Conservation (phyloP, 2,797 vertebrate species). For the Xenops minutus region DNA sequence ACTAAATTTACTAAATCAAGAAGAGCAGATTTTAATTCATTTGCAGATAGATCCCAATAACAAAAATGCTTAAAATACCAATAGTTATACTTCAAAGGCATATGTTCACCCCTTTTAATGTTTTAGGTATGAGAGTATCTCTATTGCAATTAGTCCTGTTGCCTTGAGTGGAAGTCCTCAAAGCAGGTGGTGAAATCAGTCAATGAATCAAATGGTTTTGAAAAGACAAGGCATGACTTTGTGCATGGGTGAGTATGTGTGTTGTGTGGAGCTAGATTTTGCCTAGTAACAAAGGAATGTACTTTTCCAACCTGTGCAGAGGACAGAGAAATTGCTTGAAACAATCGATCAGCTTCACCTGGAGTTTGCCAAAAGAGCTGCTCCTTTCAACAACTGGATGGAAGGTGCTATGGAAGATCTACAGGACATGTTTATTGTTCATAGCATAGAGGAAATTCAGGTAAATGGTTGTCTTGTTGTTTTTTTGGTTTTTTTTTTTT, state of each 20-base stretch:
- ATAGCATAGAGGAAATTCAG: constrained; percentile 93
- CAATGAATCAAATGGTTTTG: background rate
- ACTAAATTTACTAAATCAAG: background rate
- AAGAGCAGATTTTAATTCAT: background rate
- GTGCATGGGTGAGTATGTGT: background rate
- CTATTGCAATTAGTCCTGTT: background rate
- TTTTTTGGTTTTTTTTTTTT: rapidly evolving
- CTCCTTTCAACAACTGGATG: constrained; percentile 99
- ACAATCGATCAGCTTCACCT: constrained; percentile 96
- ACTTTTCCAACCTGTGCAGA: constrained; percentile 73
- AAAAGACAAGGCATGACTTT: background rate
- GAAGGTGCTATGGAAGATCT: constrained; percentile 98
- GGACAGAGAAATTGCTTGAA: constrained; percentile 93
- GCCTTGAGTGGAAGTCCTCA: background rate
- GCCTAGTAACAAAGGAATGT: background rate
- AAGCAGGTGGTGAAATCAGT: background rate
- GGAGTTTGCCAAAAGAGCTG: constrained; percentile 94
- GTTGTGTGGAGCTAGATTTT: background rate
- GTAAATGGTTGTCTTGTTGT: constrained; percentile 55
- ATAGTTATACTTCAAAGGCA: background rate
- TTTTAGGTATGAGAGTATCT: background rate
- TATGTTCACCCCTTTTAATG: background rate
- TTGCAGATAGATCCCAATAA: background rate
- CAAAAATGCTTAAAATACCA: background rate
- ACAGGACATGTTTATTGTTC: constrained; percentile 98